A percentile compares a stretch with the other conserved stretches of the same genome.
Evolutionary conservation across 1,140 invertebrate genomes (phyloP).

Genomic region (Trachymyrmex cornetzi): DNA sequence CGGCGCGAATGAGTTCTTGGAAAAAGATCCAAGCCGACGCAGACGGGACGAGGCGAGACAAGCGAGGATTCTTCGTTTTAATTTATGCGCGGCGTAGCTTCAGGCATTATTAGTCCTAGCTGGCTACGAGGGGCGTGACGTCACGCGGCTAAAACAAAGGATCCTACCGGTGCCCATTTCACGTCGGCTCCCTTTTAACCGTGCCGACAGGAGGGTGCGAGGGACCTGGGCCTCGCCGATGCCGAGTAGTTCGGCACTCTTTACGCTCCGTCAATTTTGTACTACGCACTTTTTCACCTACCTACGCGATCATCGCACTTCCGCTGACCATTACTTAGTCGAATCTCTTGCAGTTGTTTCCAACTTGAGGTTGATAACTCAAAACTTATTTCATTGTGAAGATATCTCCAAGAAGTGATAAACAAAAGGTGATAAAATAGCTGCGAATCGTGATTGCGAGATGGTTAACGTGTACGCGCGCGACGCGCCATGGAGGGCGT

Average conservation of each 20-base stretch:
- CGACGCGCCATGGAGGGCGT: constrained; percentile 13
- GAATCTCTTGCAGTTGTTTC: neutral
- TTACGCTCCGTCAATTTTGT: constrained; percentile 52
- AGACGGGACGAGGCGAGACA: constrained; percentile 45
- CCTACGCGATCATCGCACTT: neutral
- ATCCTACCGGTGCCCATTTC: constrained; percentile 78
- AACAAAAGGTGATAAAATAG: neutral
- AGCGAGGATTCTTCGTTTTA: constrained; percentile 81
- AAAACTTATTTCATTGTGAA: neutral
- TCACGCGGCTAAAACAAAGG: constrained; percentile 86
- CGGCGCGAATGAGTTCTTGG: constrained; percentile 68
- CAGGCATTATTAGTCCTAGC: constrained; percentile 84
- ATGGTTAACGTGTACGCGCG: constrained; percentile 19
- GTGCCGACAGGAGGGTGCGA: constrained; percentile 75
- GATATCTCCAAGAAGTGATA: neutral
- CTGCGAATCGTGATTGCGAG: neutral
- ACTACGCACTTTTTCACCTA: constrained; percentile 24
- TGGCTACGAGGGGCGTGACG: constrained; percentile 83
- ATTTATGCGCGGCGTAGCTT: constrained; percentile 84
- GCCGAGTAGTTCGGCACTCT: constrained; percentile 43
- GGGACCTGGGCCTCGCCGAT: neutral
- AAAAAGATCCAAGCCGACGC: constrained; percentile 67
- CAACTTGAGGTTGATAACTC: neutral
- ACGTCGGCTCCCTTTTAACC: constrained; percentile 79
- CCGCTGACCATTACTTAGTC: neutral